Evolutionary conservation across 2,888 invertebrate genomes (phyloP), one percentile per base, ranked within the genome.

Genomic region (Melanargia galathea): DNA sequence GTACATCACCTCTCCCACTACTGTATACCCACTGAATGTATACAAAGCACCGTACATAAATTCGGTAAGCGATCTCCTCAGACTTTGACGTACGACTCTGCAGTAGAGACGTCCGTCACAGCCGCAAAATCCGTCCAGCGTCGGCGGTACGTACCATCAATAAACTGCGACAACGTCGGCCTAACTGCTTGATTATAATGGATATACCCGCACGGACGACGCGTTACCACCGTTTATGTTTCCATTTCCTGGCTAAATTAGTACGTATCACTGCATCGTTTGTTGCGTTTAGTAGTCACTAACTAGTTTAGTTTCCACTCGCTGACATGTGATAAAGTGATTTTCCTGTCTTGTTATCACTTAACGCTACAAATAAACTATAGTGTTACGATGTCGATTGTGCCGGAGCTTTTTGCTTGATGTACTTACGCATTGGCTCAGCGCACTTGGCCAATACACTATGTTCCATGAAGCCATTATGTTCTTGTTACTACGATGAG

Each of bases 101-200:
- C 13, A 48, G 30, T 35, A 22, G 33, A 11, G 22, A n/a, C n/a
- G 48, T 58, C 46, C 8, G 35, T 58, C 58, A 58, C 48, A 22
- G 33, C 46, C 7, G 45, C 35, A 35, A 46, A 35, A 48, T 35
- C 46, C 48, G 22, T 20, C n/a, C 35, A 52, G 35, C 46, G 57
- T 46, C n/a, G n/a, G n/a, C n/a, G n/a, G n/a, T n/a, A n/a, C 46
- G 57, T 20, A 22, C 33, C 45, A 48, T 63, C 56, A 56, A 60
- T 65, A 65, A 57, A 46, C 56, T 46, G 38, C 48, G 46, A 20
- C 59, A 51, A 48, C 52, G 49, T 49, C 58, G 35, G 24, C 48
- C 33, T 35, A 48, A 48, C 48, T 35, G 58, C 30, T 30, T 45
- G 45, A 43, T 55, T 40, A 56, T 56, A 56, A 58, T 46, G 30